Conservation (phyloP, 1,140 invertebrate species). For the Caenorhabditis latens region DNA sequence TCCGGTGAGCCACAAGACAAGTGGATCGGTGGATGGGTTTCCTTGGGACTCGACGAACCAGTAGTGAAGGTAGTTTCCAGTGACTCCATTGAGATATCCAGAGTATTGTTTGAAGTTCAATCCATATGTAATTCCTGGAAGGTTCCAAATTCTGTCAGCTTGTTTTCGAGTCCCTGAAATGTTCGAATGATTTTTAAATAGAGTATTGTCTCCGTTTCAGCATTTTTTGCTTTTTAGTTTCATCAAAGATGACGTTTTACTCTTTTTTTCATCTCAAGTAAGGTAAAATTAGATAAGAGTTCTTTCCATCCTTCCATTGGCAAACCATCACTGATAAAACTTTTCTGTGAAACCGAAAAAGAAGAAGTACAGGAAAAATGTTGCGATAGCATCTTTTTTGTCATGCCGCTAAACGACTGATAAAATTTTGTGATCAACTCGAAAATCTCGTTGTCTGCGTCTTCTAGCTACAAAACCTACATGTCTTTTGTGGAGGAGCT, state of each 20-base stretch:
- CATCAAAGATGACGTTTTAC: not conserved
- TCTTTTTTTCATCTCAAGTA: not conserved
- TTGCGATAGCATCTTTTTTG: not conserved
- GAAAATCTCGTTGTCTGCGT: constrained; percentile 2
- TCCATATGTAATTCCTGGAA: constrained; percentile 66
- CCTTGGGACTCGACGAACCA: constrained; percentile 79
- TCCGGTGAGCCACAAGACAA: constrained; percentile 81
- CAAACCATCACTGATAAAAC: not conserved
- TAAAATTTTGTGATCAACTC: constrained; percentile 4
- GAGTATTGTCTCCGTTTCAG: not conserved
- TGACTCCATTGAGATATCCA: constrained; percentile 64
- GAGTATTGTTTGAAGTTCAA: constrained; percentile 68
- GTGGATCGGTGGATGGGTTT: constrained; percentile 79
- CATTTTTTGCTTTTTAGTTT: not conserved
- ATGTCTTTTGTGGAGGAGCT: constrained; percentile 48
- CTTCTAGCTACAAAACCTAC: constrained; percentile 4
- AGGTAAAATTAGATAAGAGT: not conserved
- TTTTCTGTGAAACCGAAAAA: constrained; percentile 15
- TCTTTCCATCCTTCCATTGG: not conserved
- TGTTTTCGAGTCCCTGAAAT: constrained; percentile 60
- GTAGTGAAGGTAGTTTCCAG: constrained; percentile 69
- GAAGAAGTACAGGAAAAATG: not conserved
- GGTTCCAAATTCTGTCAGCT: constrained; percentile 63
- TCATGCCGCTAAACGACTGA: constrained; percentile 4
- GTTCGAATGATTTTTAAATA: not conserved